Base-by-base conservation (phyloP, 2,113 vertebrate genomes). In the Salvelinus sp. region DNA sequence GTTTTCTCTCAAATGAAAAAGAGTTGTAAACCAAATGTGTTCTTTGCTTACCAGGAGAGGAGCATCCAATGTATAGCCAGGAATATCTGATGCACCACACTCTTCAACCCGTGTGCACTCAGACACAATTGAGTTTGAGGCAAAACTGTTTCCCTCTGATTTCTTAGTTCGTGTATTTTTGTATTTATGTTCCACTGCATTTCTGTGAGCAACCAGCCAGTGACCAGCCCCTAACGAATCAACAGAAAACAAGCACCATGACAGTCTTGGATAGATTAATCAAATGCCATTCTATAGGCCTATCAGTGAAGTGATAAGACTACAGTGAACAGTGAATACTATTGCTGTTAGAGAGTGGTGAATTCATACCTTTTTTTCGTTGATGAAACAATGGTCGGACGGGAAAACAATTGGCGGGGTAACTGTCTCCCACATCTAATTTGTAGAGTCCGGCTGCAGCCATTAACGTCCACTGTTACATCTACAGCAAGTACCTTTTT, bases 141-240 rank as follows among this genome's bases (percentile, higher is more conserved):
- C 58, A 23, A 38, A 68, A 25, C 27, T 64, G 18, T 22, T 27
- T 66, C 64, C 64, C 25, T 67, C 28, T 30, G 27, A 18, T 67
- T 67, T 33, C 30, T 20, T 38, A 6, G 4, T 30, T 33, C 16
- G 12, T 54, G 14, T 18, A 20, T 28, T 44, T 18, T 27, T 38
- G 18, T 68, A 68, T 33, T 38, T 68, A 9, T 68, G 66, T 44
- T n/a, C 30, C 66, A 68, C 28, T 68, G 27, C 28, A 68, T 68
- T 44, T n/a, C 30, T n/a, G 6, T 68, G 66, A 30, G 66, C 66
- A 27, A 68, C 66, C 18, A 68, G 66, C 66, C 66, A 68, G 20
- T 68, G 66, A 10, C 66, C 66, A 38, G 30, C 66, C 7, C 66
- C 66, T 68, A 18, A n/a, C 20, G 66, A 33, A 33, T 16, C 2